A percentile compares a stretch with the other conserved stretches of the same genome.
Evolutionary conservation across 1,140 invertebrate genomes (phyloP).

Genomic region (Kradibia gibbosae): DNA sequence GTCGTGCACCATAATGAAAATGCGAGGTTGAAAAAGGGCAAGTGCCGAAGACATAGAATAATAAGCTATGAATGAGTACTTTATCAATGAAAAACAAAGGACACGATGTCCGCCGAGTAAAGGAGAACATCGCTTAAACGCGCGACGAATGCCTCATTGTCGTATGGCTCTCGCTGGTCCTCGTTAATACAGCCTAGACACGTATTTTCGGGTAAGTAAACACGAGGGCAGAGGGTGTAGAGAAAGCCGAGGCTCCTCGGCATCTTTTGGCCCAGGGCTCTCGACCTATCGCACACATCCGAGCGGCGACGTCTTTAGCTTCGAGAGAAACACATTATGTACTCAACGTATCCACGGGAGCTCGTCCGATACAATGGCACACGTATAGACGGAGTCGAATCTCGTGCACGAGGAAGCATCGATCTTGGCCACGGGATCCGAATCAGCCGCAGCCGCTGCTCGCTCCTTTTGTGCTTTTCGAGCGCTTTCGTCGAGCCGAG

Average conservation of each 20-base stretch:
- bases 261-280: no score
- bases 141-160: no score
- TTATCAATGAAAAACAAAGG: no score
- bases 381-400: background rate
- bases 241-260: background rate
- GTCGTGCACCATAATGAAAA: background rate
- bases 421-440: background rate
- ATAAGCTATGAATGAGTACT: background rate
- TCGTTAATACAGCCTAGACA: background rate
- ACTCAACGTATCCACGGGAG: background rate
- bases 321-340: background rate
- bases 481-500: background rate
- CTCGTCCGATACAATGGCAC: background rate
- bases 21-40: background rate
- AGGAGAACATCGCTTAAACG: background rate
- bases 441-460: background rate
- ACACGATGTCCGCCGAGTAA: background rate
- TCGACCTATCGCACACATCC: no score
- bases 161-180: background rate
- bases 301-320: background rate
- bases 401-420: background rate
- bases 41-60: background rate
- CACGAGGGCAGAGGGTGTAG: background rate
- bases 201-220: slow-evolving; percentile 26
- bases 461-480: background rate